Conservation (phyloP, 2,797 vertebrate genomes). For the Periophthalmus magnuspinnatus region DNA sequence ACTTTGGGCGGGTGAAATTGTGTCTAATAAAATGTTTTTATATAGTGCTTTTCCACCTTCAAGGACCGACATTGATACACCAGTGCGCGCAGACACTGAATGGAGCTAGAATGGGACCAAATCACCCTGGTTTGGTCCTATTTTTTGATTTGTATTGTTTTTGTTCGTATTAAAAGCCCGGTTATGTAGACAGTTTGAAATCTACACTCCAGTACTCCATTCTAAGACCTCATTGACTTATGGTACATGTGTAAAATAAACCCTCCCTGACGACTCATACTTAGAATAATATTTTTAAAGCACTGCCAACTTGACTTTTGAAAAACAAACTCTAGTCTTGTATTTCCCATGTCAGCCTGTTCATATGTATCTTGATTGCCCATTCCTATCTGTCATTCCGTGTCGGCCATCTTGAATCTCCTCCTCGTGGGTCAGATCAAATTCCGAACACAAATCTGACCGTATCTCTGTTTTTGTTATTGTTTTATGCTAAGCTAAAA, state of each 20-base stretch:
- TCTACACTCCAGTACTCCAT: neutral
- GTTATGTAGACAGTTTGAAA: neutral
- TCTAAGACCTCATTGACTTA: neutral
- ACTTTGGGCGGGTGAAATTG: too few species aligned
- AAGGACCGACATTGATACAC: too few species aligned
- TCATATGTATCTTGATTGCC: neutral
- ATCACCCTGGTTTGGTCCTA: too few species aligned
- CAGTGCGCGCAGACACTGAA: too few species aligned
- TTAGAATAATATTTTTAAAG: neutral
- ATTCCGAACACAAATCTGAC: slow-evolving; percentile 21
- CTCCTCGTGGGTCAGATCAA: slow-evolving; percentile 36
- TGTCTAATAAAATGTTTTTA: too few species aligned
- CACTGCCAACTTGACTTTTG: neutral
- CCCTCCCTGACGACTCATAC: neutral
- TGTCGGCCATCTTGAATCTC: slow-evolving; percentile 17
- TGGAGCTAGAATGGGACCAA: too few species aligned
- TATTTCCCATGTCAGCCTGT: neutral
- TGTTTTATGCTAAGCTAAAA: slow-evolving; percentile 40
- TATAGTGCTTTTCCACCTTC: too few species aligned
- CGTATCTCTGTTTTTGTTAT: slow-evolving; percentile 29
- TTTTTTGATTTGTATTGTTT: too few species aligned
- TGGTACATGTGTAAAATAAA: neutral
- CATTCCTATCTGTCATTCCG: slow-evolving; percentile 19
- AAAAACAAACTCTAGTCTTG: slow-evolving; percentile 5
- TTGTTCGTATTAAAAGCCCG: too few species aligned